Conservation (phyloP, 1,140 invertebrate genomes). For the Drosophila orosa region DNA sequence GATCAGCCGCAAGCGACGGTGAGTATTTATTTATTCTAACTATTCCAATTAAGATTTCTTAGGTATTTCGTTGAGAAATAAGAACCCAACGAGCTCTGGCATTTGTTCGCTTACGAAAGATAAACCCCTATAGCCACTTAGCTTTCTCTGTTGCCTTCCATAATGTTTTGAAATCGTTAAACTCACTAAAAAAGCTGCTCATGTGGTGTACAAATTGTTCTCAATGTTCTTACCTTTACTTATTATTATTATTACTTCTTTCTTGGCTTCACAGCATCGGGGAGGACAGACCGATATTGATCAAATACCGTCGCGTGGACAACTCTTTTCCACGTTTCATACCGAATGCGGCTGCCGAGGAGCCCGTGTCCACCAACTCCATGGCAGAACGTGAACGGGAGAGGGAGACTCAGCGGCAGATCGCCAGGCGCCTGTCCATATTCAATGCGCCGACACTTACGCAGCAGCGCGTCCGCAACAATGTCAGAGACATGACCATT, state of each 20-base stretch:
- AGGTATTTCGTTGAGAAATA: too few species aligned
- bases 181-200: neutral
- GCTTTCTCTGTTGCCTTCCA: neutral
- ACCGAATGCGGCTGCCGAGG: conserved; percentile 59
- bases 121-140: neutral
- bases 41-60: too few species aligned
- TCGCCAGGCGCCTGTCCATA: conserved; percentile 52
- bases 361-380: conserved; percentile 17
- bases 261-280: neutral
- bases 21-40: too few species aligned
- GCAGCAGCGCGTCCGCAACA: conserved; percentile 29
- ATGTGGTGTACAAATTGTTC: too few species aligned
- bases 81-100: too few species aligned
- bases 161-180: neutral
- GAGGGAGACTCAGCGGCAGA: neutral
- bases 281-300: conserved; percentile 3
- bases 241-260: neutral
- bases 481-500: conserved; percentile 1
- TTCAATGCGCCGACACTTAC: conserved; percentile 44
- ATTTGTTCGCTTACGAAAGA: too few species aligned
- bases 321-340: conserved; percentile 77
- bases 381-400: conserved; percentile 18
- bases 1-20: conserved; percentile 4
- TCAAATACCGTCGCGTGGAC: conserved; percentile 78
- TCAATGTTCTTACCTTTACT: too few species aligned